Conservation (phyloP, 1,140 invertebrate genomes). For the Calliphora vicina region DNA sequence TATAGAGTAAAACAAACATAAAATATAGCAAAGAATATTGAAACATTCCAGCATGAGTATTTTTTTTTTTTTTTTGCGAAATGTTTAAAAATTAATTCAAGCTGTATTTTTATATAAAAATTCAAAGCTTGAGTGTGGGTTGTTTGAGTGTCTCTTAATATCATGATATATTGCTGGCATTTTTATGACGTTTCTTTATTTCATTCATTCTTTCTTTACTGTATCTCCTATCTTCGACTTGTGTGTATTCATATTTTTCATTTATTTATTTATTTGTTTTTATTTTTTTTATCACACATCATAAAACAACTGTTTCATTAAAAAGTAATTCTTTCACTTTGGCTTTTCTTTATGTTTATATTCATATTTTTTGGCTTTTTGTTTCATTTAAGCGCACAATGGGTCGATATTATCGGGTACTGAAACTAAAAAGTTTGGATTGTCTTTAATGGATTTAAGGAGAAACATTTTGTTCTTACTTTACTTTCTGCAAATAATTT, state of each 20-base stretch:
- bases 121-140: too few species aligned
- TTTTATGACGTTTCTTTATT: neutral
- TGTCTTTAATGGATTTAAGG: too few species aligned
- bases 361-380: neutral
- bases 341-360: neutral
- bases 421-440: too few species aligned
- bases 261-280: neutral
- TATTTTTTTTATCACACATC: conserved; percentile 2
- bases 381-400: neutral
- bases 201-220: neutral
- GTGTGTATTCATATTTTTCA: conserved; percentile 13
- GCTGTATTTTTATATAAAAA: too few species aligned
- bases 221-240: neutral
- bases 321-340: conserved; percentile 5
- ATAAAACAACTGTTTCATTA: conserved; percentile 14
- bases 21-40: too few species aligned
- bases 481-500: too few species aligned
- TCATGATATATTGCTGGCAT: neutral
- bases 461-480: too few species aligned
- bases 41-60: too few species aligned
- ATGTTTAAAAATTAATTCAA: too few species aligned
- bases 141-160: neutral
- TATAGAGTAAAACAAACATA: too few species aligned
- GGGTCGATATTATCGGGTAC: neutral
- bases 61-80: too few species aligned